Evolutionary conservation across 2,797 vertebrate genomes (phyloP), one percentile per base, ranked within the genome.

Genomic region (Alfaro cultratus): DNA sequence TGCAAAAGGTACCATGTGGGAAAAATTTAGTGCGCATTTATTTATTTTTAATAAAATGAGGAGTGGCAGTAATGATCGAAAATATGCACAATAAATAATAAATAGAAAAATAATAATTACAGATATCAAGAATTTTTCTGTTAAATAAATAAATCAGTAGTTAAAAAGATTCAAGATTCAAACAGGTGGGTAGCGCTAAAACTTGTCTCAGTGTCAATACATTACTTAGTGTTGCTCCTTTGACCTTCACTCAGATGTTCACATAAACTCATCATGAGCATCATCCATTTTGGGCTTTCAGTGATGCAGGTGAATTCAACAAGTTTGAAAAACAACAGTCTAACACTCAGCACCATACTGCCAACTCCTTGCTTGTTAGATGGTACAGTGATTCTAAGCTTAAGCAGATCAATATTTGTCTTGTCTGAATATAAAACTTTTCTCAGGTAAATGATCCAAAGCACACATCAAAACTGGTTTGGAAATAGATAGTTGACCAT

Each of bases 51-150:
- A 0, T 2, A 79, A 74, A 18, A 31, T 51, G 41, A 79, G 34
- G 77, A 18, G 73, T 5, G 75, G 80, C 43, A 75, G 79, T 78
- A 45, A 80, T 51, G 67, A 81, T 79, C 76, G 47, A 80, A 55
- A 47, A 29, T 77, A 47, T 80, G 46, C 81, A 87, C 60, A 86
- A 92, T 75, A 71, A 80, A 89, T 87, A 91, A 86, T 91, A 87
- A 88, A 79, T 79, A 82, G 75, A 81, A 79, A 74, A 79, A 64
- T 16, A 70, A 29, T 10, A 41, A 11, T 75, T 68, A 57, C 80
- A 39, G 21, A 51, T 77, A 85, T 84, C 89, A 93, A 90, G 80
- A 67, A 74, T 74, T 8, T 4, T 76, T 47, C 80, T 51, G 39
- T 83, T 73, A 72, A 82, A 86, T 86, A 92, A 79, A 89, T 83